Evolutionary conservation across 1,140 invertebrate species (phyloP).

Genomic region (Mizuhopecten yessoensis): DNA sequence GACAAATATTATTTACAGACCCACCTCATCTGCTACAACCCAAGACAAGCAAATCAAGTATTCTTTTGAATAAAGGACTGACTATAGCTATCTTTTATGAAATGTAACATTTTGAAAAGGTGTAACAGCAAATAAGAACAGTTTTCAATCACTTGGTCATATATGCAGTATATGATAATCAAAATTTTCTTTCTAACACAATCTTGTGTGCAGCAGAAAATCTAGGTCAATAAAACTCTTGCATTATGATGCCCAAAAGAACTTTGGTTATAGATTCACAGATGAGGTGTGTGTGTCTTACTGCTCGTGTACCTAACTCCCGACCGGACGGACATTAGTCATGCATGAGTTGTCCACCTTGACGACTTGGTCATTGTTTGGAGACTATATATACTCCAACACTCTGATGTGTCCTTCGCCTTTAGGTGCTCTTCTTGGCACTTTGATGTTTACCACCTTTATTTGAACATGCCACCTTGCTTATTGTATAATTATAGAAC

Average conservation of each 20-base stretch:
- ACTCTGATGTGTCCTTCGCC: not conserved
- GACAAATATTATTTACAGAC: not conserved
- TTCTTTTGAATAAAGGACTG: too few relatives aligned
- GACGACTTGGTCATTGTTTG: conserved; percentile 37
- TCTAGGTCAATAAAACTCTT: too few relatives aligned
- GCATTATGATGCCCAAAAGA: not conserved
- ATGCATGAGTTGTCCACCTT: conserved; percentile 37
- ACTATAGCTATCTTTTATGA: too few relatives aligned
- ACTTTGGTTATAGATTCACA: not conserved
- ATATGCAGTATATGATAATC: too few relatives aligned
- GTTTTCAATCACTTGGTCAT: too few relatives aligned
- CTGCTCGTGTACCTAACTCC: conserved; percentile 17
- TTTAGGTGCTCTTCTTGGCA: not conserved
- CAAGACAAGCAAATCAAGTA: too few relatives aligned
- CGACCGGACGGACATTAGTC: conserved; percentile 29
- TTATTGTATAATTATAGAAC: conserved; percentile 51
- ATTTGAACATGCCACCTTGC: conserved; percentile 31
- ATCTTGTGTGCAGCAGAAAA: too few relatives aligned
- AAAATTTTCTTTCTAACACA: too few relatives aligned
- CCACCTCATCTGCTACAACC: not conserved
- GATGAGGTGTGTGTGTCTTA: conserved; percentile 6
- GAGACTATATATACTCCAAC: conserved; percentile 20
- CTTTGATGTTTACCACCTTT: conserved; percentile 26
- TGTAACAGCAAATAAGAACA: too few relatives aligned
- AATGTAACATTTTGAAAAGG: too few relatives aligned